Evolutionary conservation across 2,888 invertebrate genomes (phyloP).

Genomic region (Podotricha telesiphe): DNA sequence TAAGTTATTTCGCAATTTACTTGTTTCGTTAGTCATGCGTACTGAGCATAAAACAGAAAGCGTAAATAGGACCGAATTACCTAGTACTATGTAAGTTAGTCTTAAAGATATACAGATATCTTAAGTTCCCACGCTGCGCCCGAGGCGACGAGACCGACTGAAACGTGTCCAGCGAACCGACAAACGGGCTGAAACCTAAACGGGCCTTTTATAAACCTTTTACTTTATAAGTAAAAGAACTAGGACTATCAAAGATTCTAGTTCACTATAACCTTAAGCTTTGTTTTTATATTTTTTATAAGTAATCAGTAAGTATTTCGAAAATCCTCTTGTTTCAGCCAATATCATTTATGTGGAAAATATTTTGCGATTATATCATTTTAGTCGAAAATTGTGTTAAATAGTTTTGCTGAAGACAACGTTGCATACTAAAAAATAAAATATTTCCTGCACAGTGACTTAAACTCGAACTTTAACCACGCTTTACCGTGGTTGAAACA

Average conservation of each 20-base stretch:
- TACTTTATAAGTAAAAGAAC: constrained; percentile 37
- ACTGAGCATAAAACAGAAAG: constrained; percentile 20
- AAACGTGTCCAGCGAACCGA: constrained; percentile 39
- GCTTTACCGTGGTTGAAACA: too few relatives aligned
- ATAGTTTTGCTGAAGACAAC: too few relatives aligned
- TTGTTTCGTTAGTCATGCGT: constrained; percentile 16
- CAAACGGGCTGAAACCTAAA: constrained; percentile 37
- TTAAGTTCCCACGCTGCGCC: constrained; percentile 44
- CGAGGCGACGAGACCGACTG: constrained; percentile 38
- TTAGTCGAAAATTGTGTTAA: too few relatives aligned
- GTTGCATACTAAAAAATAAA: too few relatives aligned
- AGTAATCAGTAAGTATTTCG: too few relatives aligned
- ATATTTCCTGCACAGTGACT: too few relatives aligned
- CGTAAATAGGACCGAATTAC: constrained; percentile 28
- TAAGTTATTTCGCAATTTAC: constrained; percentile 23
- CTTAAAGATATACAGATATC: constrained; percentile 24
- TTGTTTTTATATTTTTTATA: not conserved
- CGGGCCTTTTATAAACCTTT: too few relatives aligned
- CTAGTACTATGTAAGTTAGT: constrained; percentile 22
- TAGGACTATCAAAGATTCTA: constrained; percentile 13
- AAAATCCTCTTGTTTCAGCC: too few relatives aligned
- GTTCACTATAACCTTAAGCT: not conserved
- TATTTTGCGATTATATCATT: too few relatives aligned
- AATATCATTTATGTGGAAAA: not conserved
- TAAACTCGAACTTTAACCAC: too few relatives aligned